These are phyloP conservation scores for Orussus abietinus DNA, from an alignment of 1,140 invertebrate species.

Conservation along the genomic window DNA sequence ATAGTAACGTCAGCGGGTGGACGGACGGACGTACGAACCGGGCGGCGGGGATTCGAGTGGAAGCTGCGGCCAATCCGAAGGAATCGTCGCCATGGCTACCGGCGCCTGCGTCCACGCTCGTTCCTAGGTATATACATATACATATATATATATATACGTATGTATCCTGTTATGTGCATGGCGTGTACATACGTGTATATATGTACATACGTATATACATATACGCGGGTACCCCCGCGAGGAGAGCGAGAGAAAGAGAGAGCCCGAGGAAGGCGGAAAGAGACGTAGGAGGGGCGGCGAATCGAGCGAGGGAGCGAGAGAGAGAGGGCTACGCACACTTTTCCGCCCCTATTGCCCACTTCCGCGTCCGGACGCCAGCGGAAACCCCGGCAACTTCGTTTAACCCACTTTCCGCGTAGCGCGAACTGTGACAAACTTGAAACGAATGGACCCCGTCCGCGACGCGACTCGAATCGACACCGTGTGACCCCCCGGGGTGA, in stretches of 20 bases:
- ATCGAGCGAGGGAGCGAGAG: no score
- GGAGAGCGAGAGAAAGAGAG: no score
- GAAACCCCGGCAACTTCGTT: constrained; percentile 34
- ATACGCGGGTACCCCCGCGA: no score
- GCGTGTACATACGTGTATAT: no score
- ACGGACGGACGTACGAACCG: constrained; percentile 17
- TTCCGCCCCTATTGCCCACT: not conserved
- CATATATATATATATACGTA: no score
- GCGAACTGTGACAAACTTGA: constrained; percentile 38
- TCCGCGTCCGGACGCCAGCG: constrained; percentile 2
- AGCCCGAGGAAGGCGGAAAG: no score
- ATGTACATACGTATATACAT: no score
- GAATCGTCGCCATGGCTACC: constrained; percentile 51
- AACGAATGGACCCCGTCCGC: constrained; percentile 27
- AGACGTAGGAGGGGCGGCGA: no score
- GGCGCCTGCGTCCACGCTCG: constrained; percentile 48
- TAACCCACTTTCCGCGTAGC: constrained; percentile 40
- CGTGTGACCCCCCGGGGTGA: no score
- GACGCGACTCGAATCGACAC: constrained; percentile 11
- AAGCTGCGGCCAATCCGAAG: constrained; percentile 53
- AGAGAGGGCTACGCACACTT: no score
- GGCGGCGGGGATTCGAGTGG: constrained; percentile 44
- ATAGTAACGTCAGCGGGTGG: constrained; percentile 32
- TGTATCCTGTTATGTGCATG: no score
- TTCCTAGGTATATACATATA: no score